Evolutionary conservation across 2,797 vertebrate species (phyloP), one percentile per base, ranked within the genome.

Genomic region (Betta splendens): DNA sequence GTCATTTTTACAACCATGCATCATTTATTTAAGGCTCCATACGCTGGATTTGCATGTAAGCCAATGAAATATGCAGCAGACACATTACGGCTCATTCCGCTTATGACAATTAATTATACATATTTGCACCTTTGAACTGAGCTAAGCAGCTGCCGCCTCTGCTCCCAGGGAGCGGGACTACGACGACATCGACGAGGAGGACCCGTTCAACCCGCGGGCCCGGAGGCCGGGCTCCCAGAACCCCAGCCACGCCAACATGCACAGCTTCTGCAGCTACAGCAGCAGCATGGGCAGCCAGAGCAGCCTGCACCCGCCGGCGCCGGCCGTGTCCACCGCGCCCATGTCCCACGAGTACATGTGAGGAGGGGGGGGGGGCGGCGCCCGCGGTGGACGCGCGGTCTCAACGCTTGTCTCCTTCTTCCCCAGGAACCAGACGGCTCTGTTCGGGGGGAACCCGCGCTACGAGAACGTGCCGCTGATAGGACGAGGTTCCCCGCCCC

Each of bases 181-280:
- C 0, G 93, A 96, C 0, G 96, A 98, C 89, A 96, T 98, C 2
- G 95, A 97, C 0, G 95, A 98, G 2, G 94, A 93, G 0, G 96
- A 98, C 69, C 97, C 96, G 0, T 98, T 98, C 81, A 98, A 97
- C 88, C 96, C 96, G 0, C 93, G 95, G 63, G 90, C 89, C 0
- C 90, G 93, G 35, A 91, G 94, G 73, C 89, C 91, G 0, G 89
- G 85, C 0, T 26, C 92, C 0, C 93, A 94, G 82, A 90, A 90
- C 80, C 92, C 94, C 0, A 79, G 84, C 0, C 90, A 92, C 40
- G 80, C 88, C 35, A 96, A 95, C 78, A 89, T 98, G 36, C 95
- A 92, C 90, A 99, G 95, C 80, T 98, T 98, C 87, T 96, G 95
- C 88, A 98, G 96, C 87, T 98, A 95, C 89, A 98, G 95, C 92